Conservation (phyloP, 2,888 invertebrate genomes). For the Encarsia formosa region DNA sequence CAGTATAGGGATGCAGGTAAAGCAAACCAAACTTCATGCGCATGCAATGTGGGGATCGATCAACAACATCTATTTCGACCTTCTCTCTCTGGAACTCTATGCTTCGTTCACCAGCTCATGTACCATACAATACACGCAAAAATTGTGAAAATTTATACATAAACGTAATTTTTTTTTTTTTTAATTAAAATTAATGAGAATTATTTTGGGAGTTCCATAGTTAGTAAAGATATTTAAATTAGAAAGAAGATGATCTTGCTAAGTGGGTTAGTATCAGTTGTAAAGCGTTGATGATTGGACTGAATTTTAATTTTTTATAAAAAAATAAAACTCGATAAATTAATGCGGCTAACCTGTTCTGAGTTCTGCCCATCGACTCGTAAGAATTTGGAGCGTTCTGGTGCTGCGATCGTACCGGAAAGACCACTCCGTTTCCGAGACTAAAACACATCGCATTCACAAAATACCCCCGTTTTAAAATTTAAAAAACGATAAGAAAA, state of each 20-base stretch:
- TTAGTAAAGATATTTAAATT: constrained; percentile 5
- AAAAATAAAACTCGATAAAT: constrained; percentile 21
- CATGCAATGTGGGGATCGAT: too few species aligned
- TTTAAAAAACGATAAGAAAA: too few species aligned
- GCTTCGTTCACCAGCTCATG: too few species aligned
- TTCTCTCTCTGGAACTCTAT: too few species aligned
- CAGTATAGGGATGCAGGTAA: too few species aligned
- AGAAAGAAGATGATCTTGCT: background rate
- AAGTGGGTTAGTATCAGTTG: background rate
- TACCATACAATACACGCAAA: too few species aligned
- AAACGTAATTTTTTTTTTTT: background rate
- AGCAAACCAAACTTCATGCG: too few species aligned
- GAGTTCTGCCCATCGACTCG: constrained; percentile 86
- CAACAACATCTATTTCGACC: too few species aligned
- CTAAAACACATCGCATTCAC: constrained; percentile 59
- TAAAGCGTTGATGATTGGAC: constrained; percentile 8
- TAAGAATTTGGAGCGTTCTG: constrained; percentile 68
- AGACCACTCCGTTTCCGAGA: constrained; percentile 86
- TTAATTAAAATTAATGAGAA: background rate
- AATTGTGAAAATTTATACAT: background rate
- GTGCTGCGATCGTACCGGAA: constrained; percentile 70
- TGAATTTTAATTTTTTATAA: constrained; percentile 23
- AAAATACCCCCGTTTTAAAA: constrained; percentile 30
- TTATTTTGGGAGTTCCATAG: constrained; percentile 10
- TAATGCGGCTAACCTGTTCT: constrained; percentile 72